phyloP scores from a whole-genome alignment of 2,888 invertebrate species.

The Lutraria lutraria region DNA sequence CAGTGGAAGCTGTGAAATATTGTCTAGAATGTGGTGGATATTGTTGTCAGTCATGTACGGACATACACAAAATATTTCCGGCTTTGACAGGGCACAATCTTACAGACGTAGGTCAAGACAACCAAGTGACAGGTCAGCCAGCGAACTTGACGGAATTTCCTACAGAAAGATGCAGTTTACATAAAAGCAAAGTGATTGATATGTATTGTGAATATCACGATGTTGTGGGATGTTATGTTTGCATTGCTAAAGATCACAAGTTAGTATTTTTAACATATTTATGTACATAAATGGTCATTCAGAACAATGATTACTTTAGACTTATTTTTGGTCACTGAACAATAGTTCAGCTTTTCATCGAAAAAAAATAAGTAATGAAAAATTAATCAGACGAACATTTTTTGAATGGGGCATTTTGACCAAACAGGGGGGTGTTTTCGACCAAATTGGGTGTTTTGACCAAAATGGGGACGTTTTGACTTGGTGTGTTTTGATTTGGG shows the following conservation, averaged over 20 bases:
- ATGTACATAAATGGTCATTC: no score
- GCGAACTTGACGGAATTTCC: neutral
- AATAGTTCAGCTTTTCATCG: no score
- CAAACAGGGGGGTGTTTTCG: no score
- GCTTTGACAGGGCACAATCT: neutral
- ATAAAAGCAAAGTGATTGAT: neutral
- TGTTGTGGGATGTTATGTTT: constrained; percentile 12
- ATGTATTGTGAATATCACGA: constrained; percentile 21
- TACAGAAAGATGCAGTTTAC: constrained; percentile 7
- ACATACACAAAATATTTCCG: constrained; percentile 3
- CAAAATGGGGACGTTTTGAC: no score
- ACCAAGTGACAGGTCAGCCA: neutral
- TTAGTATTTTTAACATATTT: neutral
- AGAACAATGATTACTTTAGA: no score
- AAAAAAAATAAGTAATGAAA: no score
- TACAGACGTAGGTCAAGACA: neutral
- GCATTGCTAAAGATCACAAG: constrained; percentile 11
- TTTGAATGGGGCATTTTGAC: no score
- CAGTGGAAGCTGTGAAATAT: constrained; percentile 17
- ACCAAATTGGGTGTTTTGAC: no score
- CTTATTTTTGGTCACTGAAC: no score
- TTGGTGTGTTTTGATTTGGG: no score
- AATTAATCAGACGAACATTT: no score
- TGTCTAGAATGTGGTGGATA: neutral
- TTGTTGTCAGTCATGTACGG: neutral